These are phyloP conservation scores for Cephus spinipes DNA, from an alignment of 2,888 invertebrate genomes.

Conservation along the genomic window DNA sequence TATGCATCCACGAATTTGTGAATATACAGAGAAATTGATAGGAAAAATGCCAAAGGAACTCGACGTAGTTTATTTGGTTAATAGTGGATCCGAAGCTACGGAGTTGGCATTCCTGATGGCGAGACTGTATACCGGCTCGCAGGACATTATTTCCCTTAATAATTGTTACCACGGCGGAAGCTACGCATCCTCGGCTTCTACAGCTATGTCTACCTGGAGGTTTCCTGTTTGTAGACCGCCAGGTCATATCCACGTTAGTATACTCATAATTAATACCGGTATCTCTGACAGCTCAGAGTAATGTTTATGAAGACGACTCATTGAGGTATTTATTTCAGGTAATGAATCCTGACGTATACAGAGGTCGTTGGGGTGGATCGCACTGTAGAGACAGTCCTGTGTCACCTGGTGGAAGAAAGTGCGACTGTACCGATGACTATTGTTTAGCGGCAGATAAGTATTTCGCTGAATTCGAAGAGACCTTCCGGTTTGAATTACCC, in stretches of 20 bases:
- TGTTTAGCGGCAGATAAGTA: constrained; percentile 86
- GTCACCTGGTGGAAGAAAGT: constrained; percentile 75
- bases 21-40: constrained; percentile 87
- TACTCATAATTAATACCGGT: not conserved
- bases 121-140: constrained; percentile 85
- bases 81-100: constrained; percentile 98
- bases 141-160: constrained; percentile 86
- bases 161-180: constrained; percentile 95
- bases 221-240: constrained; percentile 76
- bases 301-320: not conserved
- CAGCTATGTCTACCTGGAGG: constrained; percentile 84
- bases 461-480: constrained; percentile 83
- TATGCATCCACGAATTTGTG: constrained; percentile 88
- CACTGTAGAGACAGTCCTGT: constrained; percentile 89
- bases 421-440: constrained; percentile 72
- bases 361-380: constrained; percentile 91
- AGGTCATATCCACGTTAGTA: constrained; percentile 84
- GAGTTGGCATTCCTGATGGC: constrained; percentile 93
- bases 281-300: no score
- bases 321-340: constrained; percentile 69
- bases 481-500: constrained; percentile 83
- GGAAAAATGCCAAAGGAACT: constrained; percentile 87
- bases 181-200: constrained; percentile 83
- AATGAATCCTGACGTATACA: constrained; percentile 92
- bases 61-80: constrained; percentile 92